A percentile compares a stretch with the other conserved stretches of the same genome.
phyloP scores from a whole-genome alignment of 2,888 invertebrate genomes.

The Nemurella pictetii region DNA sequence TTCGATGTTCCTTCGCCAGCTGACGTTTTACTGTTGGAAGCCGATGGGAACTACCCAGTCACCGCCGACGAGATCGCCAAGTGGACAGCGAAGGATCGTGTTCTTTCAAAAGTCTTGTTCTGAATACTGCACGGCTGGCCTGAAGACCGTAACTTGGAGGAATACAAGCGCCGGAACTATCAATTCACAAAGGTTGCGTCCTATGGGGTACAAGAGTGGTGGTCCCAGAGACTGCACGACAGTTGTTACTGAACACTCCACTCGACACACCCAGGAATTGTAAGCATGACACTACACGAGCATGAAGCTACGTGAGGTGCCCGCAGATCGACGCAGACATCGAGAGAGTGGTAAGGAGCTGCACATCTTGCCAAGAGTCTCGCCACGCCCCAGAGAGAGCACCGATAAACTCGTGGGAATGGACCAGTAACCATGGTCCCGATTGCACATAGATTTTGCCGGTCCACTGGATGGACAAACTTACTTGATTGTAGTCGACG shows the following conservation, averaged over 20 bases:
- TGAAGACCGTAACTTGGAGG: too few relatives aligned
- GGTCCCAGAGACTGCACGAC: neutral
- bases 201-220: neutral
- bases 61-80: neutral
- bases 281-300: neutral
- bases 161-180: neutral
- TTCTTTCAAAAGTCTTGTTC: neutral
- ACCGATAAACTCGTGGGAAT: neutral
- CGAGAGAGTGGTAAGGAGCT: neutral
- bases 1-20: constrained; percentile 16
- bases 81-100: neutral
- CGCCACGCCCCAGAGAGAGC: neutral
- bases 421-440: constrained; percentile 1
- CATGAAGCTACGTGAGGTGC: constrained; percentile 18
- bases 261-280: neutral
- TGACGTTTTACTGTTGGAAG: neutral
- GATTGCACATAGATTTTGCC: constrained; percentile 25
- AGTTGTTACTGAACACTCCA: neutral
- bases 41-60: neutral
- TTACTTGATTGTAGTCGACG: constrained; percentile 15
- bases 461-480: constrained; percentile 11
- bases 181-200: neutral
- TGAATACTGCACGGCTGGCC: neutral
- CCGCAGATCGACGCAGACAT: constrained; percentile 7
- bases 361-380: neutral